A percentile compares a stretch with the other conserved stretches of the same genome.
Evolutionary conservation across 2,113 vertebrate species (phyloP).

Genomic region (Pollimyrus isidori): DNA sequence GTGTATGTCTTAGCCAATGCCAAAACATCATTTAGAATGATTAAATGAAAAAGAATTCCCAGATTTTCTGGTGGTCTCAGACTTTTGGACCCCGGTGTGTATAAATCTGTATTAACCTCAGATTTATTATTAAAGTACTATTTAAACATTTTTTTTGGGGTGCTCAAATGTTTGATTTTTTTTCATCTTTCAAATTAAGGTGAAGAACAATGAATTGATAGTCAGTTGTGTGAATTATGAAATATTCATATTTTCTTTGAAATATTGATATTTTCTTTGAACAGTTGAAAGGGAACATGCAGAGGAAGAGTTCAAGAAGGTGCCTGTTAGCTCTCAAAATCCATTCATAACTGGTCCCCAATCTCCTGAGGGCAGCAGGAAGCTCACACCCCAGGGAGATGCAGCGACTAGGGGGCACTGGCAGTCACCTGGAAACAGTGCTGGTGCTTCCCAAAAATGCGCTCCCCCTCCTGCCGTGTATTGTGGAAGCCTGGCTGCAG

Average conservation of each 20-base stretch:
- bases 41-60: background rate
- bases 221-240: background rate
- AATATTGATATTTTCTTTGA: conserved; percentile 19
- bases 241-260: conserved; percentile 14
- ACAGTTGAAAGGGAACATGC: conserved; percentile 39
- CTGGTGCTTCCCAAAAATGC: conserved; percentile 22
- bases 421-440: conserved; percentile 13
- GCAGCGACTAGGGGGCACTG: background rate
- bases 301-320: conserved; percentile 25
- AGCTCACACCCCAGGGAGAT: background rate
- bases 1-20: background rate
- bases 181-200: background rate
- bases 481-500: conserved; percentile 33
- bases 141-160: background rate
- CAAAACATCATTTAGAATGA: background rate
- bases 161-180: background rate
- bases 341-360: conserved; percentile 26
- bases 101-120: background rate
- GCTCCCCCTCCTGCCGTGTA: conserved; percentile 30
- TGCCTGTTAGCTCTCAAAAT: conserved; percentile 21
- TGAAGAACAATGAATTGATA: background rate
- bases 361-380: background rate
- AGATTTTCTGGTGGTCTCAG: background rate
- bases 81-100: background rate
- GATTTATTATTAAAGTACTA: background rate